Conservation (phyloP, 2,797 vertebrate species). For the Australoheros facetus region DNA sequence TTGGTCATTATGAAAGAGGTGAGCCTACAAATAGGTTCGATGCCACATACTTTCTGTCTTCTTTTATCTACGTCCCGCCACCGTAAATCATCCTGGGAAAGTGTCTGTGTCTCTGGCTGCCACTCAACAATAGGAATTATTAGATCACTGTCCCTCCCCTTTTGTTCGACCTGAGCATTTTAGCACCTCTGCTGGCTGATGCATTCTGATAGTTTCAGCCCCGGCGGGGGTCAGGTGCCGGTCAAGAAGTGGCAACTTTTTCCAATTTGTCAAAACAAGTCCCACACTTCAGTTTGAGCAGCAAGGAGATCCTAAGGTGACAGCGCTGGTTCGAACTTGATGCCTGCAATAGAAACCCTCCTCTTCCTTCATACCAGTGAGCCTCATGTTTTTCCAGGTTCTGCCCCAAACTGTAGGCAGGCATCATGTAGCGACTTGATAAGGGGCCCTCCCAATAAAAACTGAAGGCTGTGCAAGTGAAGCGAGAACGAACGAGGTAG, state of each 20-base stretch:
- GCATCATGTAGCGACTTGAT: slow-evolving; percentile 25
- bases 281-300: slow-evolving; percentile 10
- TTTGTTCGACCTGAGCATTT: slow-evolving; percentile 53
- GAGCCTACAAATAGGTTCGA: slow-evolving; percentile 31
- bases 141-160: slow-evolving; percentile 54
- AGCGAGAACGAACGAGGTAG: background rate
- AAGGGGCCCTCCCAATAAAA: background rate
- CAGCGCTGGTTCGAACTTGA: slow-evolving; percentile 21
- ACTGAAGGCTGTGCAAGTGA: background rate
- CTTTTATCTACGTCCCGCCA: slow-evolving; percentile 58
- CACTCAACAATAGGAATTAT: slow-evolving; percentile 73
- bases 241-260: slow-evolving; percentile 46
- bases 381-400: slow-evolving; percentile 8
- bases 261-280: slow-evolving; percentile 32
- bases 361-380: slow-evolving; percentile 27
- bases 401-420: slow-evolving; percentile 20
- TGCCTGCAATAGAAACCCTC: slow-evolving; percentile 28
- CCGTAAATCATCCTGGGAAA: slow-evolving; percentile 76
- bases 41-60: slow-evolving; percentile 9
- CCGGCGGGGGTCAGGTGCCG: slow-evolving; percentile 43
- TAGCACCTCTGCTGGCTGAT: slow-evolving; percentile 60
- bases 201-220: slow-evolving; percentile 53
- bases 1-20: slow-evolving; percentile 14
- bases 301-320: background rate
- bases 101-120: slow-evolving; percentile 63